These are phyloP conservation scores for Zootoca vivipara DNA, from an alignment of 2,113 vertebrate species.

Conservation along the genomic window DNA sequence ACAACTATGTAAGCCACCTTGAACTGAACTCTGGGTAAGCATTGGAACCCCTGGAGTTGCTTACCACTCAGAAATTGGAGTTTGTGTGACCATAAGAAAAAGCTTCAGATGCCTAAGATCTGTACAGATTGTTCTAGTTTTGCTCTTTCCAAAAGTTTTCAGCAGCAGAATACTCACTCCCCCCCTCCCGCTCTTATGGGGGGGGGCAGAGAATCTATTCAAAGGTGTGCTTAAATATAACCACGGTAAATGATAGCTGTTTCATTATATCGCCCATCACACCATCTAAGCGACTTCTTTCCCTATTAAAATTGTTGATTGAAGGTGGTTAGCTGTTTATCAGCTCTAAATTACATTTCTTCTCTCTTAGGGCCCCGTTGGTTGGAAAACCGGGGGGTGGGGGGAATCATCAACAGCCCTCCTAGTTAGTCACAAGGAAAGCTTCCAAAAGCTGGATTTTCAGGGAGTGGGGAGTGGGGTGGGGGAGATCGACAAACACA, in stretches of 20 bases:
- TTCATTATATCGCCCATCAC: conserved; percentile 60
- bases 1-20: no score
- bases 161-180: background rate
- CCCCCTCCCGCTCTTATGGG: background rate
- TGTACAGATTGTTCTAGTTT: conserved; percentile 25
- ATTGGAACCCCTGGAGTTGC: no score
- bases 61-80: background rate
- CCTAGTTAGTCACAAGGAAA: conserved; percentile 74
- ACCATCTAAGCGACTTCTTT: conserved; percentile 51
- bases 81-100: background rate
- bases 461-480: background rate
- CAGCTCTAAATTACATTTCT: conserved; percentile 69
- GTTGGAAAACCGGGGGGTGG: no score
- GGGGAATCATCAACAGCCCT: conserved; percentile 48
- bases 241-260: conserved; percentile 61
- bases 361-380: conserved; percentile 57
- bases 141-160: conserved; percentile 58
- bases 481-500: conserved; percentile 63
- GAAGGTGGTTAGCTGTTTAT: conserved; percentile 73
- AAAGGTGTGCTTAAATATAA: conserved; percentile 68
- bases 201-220: conserved; percentile 12
- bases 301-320: conserved; percentile 74
- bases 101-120: background rate
- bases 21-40: no score
- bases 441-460: conserved; percentile 73